Base-by-base conservation (phyloP, 2,888 invertebrate species). In the Lasioglossum morio region DNA sequence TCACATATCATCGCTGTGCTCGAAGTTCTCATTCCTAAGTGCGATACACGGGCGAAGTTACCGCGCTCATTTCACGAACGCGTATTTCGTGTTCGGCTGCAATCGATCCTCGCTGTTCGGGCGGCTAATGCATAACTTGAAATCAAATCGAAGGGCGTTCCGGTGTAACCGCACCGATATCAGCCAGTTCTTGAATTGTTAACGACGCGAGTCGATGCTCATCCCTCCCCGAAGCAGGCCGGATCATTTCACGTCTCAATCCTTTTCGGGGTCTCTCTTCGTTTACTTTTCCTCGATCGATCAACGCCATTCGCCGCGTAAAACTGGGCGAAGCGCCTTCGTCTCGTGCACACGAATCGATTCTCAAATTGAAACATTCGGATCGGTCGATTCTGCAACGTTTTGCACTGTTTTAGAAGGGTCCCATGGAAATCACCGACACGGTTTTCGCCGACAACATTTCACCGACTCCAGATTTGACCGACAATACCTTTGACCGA, bases 261-360 rank as follows among this genome's bases (percentile, higher is more conserved):
- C 74, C 63, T 70, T n/a, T 37, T 16, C 30, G 34, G 43, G 73
- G 40, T n/a, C 12, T 40, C 63, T 77, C 34, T 16, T 48, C n/a
- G 69, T 34, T 34, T 23, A 8, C 37, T 2, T 53, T 14, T 30
- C n/a, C 19, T 7, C 48, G 43, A 73, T 76, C 53, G 79, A 82
- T 82, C 78, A 75, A 69, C 46, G 57, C 60, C 57, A 48, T 19
- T 4, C 37, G 40, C 2, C 43, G 48, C 19, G 14, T 19, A 60
- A 63, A 75, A 74, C 74, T 7, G 34, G 14, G 40, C 30, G 70
- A 63, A 74, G 63, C 84, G 81, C 81, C 77, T 77, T 46, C 69
- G 73, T 23, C 37, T 40, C 72, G 27, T n/a, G 48, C 63, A 23
- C 34, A 23, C 63, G 69, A 74, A 66, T 48, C 27, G 19, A 43